Evolutionary conservation across 2,113 vertebrate species (phyloP).

Genomic region (Protobothrops mucrosquamatus): DNA sequence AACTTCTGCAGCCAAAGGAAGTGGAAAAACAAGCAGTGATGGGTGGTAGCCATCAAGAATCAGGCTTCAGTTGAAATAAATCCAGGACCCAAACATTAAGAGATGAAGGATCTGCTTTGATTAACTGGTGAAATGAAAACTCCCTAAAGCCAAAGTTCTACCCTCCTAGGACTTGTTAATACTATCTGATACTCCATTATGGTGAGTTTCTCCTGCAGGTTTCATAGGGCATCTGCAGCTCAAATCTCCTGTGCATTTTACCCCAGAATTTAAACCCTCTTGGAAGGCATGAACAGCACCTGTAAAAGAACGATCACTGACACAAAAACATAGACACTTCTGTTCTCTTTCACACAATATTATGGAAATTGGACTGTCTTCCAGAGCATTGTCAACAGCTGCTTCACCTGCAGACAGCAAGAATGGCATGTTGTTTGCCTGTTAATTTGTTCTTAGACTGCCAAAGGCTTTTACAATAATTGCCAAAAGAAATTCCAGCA

Average conservation of each 20-base stretch:
- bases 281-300: not conserved
- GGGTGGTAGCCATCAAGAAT: not conserved
- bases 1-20: not conserved
- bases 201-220: not conserved
- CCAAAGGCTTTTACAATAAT: not conserved
- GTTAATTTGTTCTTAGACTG: not conserved
- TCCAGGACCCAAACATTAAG: not conserved
- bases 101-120: not conserved
- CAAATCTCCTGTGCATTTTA: not conserved
- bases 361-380: not conserved
- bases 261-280: not conserved
- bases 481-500: not conserved
- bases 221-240: not conserved
- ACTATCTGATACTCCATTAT: no score
- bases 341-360: not conserved
- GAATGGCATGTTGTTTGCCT: not conserved
- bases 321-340: not conserved
- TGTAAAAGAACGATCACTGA: not conserved
- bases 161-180: not conserved
- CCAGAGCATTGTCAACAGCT: not conserved
- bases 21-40: not conserved
- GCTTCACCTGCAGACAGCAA: not conserved
- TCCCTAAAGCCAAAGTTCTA: not conserved
- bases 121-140: not conserved
- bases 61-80: not conserved